A percentile compares a stretch with the other conserved stretches of the same genome.
These are phyloP conservation scores for Cyprinodon tularosa DNA, from an alignment of 2,113 vertebrate genomes.

Conservation along the genomic window DNA sequence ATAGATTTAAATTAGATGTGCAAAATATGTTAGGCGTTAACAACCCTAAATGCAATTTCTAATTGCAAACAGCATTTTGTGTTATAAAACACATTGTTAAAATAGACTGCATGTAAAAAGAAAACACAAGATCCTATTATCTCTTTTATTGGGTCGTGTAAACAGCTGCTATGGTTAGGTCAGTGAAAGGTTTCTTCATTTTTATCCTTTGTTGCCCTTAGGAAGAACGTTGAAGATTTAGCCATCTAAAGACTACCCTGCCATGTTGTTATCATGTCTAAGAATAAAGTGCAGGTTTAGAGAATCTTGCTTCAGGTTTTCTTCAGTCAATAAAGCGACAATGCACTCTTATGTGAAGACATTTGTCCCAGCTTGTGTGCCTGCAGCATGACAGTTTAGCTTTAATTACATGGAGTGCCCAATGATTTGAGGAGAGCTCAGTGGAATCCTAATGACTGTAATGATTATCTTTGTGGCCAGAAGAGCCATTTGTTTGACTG, in stretches of 20 bases:
- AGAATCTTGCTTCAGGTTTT: background rate
- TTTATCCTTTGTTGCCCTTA: background rate
- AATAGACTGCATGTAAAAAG: background rate
- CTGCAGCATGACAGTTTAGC: conserved; percentile 29
- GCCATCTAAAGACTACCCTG: background rate
- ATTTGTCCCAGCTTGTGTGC: background rate
- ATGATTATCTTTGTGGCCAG: conserved; percentile 51
- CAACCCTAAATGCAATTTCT: too few relatives aligned
- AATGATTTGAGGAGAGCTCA: background rate
- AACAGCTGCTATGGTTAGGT: background rate
- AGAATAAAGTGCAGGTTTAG: background rate
- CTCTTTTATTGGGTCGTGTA: too few relatives aligned
- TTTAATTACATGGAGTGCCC: conserved; percentile 16
- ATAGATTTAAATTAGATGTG: background rate
- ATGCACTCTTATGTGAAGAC: background rate
- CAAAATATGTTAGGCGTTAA: background rate
- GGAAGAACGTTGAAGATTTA: background rate
- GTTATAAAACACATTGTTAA: background rate
- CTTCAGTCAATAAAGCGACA: background rate
- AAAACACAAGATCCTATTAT: background rate
- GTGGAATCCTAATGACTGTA: conserved; percentile 18
- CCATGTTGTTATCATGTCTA: background rate
- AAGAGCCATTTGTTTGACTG: conserved; percentile 9
- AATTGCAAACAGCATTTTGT: too few relatives aligned
- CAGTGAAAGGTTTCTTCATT: background rate